phyloP scores from a whole-genome alignment of 2,888 invertebrate species.

The Epinotia demarniana region DNA sequence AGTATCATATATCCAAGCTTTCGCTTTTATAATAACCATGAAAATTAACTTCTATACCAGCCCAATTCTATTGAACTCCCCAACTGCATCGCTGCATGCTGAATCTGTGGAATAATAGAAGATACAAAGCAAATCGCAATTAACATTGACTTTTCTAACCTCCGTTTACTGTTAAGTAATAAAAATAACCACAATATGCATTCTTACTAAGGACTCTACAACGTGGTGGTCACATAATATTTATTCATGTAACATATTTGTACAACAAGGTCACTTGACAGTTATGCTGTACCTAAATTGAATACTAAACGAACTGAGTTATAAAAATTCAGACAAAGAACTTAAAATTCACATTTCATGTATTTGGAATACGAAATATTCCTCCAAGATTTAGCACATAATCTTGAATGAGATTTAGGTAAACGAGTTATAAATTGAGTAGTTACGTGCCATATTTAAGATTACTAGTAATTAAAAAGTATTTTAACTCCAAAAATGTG shows the following conservation, averaged over 20 bases:
- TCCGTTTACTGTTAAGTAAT: neutral
- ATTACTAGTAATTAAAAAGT: too few species aligned
- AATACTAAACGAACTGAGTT: constrained; percentile 29
- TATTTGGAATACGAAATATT: constrained; percentile 11
- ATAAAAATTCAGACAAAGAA: constrained; percentile 32
- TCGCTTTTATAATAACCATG: too few species aligned
- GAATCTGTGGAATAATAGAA: neutral
- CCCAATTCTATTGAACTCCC: too few species aligned
- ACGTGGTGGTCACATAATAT: neutral
- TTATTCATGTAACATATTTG: constrained; percentile 34
- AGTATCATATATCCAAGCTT: too few species aligned
- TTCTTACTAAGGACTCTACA: constrained; percentile 2
- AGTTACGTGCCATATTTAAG: neutral
- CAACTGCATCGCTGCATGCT: too few species aligned
- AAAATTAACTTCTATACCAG: too few species aligned
- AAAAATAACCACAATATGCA: constrained; percentile 16
- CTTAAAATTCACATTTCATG: constrained; percentile 20
- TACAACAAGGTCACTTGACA: constrained; percentile 22
- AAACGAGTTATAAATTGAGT: neutral
- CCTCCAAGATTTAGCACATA: neutral
- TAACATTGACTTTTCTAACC: neutral
- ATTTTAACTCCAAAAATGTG: too few species aligned
- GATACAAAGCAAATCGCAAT: neutral
- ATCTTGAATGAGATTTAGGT: neutral
- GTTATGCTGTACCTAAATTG: constrained; percentile 15